These are phyloP conservation scores for Phaethon lepturus DNA, from an alignment of 2,113 vertebrate species.

Conservation along the genomic window DNA sequence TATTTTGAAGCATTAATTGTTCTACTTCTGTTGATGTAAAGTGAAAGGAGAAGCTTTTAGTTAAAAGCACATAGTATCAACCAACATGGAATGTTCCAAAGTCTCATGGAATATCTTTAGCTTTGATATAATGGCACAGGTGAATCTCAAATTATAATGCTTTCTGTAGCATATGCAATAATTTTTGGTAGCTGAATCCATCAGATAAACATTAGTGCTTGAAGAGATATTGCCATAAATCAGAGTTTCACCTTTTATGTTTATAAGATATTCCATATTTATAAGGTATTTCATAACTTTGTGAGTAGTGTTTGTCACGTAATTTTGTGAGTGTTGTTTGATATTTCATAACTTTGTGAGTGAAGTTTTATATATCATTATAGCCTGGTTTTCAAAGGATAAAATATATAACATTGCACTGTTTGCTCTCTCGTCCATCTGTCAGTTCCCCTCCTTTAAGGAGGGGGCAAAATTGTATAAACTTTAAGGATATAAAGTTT, in stretches of 20 bases:
- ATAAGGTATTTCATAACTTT: conserved; percentile 39
- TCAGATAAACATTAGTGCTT: conserved; percentile 78
- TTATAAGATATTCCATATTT: conserved; percentile 78
- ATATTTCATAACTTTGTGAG: conserved; percentile 20
- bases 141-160: conserved; percentile 75
- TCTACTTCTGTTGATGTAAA: conserved; percentile 71
- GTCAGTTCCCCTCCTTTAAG: background rate
- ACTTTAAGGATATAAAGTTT: background rate
- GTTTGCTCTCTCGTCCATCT: background rate
- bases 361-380: conserved; percentile 43
- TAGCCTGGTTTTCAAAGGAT: conserved; percentile 32
- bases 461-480: background rate
- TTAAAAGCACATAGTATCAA: conserved; percentile 74
- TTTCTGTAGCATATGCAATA: conserved; percentile 71
- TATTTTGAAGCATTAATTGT: conserved; percentile 68
- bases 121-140: conserved; percentile 77
- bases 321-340: conserved; percentile 55
- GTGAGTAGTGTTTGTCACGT: conserved; percentile 56
- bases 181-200: conserved; percentile 76
- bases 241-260: conserved; percentile 55
- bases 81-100: conserved; percentile 74
- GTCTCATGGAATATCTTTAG: conserved; percentile 76
- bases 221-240: conserved; percentile 77
- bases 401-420: background rate
- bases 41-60: conserved; percentile 73